These are phyloP conservation scores for Sitobion miscanthi DNA, from an alignment of 1,140 invertebrate species.

Conservation along the genomic window DNA sequence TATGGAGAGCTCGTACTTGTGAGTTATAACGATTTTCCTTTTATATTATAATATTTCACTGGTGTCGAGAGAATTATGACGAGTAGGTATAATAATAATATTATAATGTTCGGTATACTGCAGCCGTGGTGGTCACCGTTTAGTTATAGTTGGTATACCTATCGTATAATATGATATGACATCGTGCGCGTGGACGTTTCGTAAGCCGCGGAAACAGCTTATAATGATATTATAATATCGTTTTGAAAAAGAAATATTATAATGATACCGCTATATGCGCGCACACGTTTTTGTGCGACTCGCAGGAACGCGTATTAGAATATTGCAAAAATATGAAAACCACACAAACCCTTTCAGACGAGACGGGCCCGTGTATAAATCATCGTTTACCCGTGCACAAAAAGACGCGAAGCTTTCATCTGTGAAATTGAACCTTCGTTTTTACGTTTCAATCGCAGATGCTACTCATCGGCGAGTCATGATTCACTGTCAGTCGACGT, in stretches of 20 bases:
- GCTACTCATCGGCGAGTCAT: conserved; percentile 53
- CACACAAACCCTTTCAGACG: conserved; percentile 5
- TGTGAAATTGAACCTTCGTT: conserved; percentile 49
- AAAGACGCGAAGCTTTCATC: conserved; percentile 39
- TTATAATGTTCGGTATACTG: not conserved
- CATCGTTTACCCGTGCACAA: not conserved
- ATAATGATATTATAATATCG: not conserved
- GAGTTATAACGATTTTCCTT: not conserved
- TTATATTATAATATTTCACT: conserved; percentile 27
- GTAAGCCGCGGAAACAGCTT: not conserved
- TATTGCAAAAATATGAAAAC: not conserved
- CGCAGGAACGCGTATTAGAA: not conserved
- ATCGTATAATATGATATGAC: too few species aligned
- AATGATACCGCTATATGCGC: not conserved
- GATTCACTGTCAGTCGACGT: conserved; percentile 47
- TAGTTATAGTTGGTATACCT: too few species aligned
- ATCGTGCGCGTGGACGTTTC: not conserved
- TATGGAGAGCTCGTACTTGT: not conserved
- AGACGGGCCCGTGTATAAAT: conserved; percentile 17
- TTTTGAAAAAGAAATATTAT: not conserved
- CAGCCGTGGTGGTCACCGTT: not conserved
- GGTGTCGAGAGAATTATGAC: not conserved
- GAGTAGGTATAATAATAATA: not conserved
- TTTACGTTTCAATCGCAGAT: conserved; percentile 55
- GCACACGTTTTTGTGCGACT: not conserved